Base-by-base conservation (phyloP, 1,140 invertebrate genomes). In the Homalodisca vitripennis region DNA sequence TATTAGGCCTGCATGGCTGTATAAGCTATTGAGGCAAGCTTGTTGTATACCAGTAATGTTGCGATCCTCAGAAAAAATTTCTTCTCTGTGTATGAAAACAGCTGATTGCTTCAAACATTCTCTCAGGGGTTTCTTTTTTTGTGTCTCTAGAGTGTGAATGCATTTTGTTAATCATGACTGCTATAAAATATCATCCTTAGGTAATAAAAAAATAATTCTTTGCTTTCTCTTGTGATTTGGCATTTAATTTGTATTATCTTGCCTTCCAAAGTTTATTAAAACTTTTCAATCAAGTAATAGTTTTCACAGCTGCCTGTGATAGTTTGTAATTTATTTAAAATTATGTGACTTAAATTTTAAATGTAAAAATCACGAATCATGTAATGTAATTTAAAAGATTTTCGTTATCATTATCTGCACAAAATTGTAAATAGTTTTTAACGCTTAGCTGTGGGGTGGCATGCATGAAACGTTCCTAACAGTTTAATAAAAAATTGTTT, bases 321-420 rank as follows among this genome's bases (percentile, higher is more conserved):
- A 60, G 55, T 60, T 60, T 29, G 17, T 51, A 60, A 60, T 30
- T 60, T 60, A 60, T 60, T 60, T 60, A 60, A 60, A 60, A 60
- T 12, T 60, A 27, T 27, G 55, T 60, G 12, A 27, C 55, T 27
- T 27, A 60, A 60, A 60, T 60, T 60, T 22, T 60, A 27, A 60
- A 27, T 60, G 55, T 60, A 60, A 60, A 60, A 29, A 60, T 10
- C n/a, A 24, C 10, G 2, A 60, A 60, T 26, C 48, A 53, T 41
- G 22, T 53, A 29, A 24, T 60, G 14, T 60, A 60, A 60, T 60
- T 24, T 53, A 41, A 41, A 41, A 41, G 6, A 17, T 22, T 60
- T 27, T 60, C 22, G 26, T 60, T 27, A 6, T 14, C 26, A 3
- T 22, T 29, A 60, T 22, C 55, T 13, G 24, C 55, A 60, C 29